Percentiles rank a stretch among this genome's conserved stretches.
phyloP scores from a whole-genome alignment of 2,888 invertebrate species.

The Macaria liturata region DNA sequence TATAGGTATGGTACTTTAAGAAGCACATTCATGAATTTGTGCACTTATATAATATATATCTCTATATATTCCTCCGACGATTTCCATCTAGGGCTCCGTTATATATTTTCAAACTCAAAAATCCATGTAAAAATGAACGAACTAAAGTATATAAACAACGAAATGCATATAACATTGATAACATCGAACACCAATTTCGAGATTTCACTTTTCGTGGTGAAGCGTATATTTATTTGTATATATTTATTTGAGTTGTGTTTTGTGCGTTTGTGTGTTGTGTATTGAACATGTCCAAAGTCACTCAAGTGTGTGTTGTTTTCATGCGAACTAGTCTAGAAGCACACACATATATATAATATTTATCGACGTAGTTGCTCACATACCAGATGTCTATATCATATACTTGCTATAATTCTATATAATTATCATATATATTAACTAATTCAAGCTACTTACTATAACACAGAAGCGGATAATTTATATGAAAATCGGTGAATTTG shows the following conservation, averaged over 20 bases:
- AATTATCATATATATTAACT: constrained; percentile 39
- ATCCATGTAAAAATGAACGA: constrained; percentile 46
- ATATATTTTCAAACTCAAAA: constrained; percentile 46
- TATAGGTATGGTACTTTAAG: constrained; percentile 67
- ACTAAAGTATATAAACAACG: constrained; percentile 45
- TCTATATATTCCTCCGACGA: constrained; percentile 48
- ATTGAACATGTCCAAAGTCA: constrained; percentile 45
- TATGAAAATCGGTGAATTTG: constrained; percentile 23
- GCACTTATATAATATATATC: constrained; percentile 64
- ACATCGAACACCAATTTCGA: constrained; percentile 63
- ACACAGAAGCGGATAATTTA: constrained; percentile 55
- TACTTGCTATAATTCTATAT: constrained; percentile 7
- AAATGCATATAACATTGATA: constrained; percentile 53
- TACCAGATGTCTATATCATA: constrained; percentile 66
- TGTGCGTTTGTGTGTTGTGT: constrained; percentile 54
- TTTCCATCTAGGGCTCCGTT: constrained; percentile 77
- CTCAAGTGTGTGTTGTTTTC: constrained; percentile 59
- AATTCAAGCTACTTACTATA: constrained; percentile 52
- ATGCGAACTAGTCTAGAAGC: constrained; percentile 74
- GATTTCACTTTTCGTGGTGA: constrained; percentile 35
- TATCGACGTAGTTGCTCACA: constrained; percentile 75
- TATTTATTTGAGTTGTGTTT: constrained; percentile 37
- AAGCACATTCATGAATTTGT: constrained; percentile 82
- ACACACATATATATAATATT: constrained; percentile 40
- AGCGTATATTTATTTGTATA: constrained; percentile 37